Percentiles rank a stretch among this genome's conserved stretches.
Evolutionary conservation across 2,888 invertebrate genomes (phyloP).

Genomic region (Caenorhabditis uteleia): DNA sequence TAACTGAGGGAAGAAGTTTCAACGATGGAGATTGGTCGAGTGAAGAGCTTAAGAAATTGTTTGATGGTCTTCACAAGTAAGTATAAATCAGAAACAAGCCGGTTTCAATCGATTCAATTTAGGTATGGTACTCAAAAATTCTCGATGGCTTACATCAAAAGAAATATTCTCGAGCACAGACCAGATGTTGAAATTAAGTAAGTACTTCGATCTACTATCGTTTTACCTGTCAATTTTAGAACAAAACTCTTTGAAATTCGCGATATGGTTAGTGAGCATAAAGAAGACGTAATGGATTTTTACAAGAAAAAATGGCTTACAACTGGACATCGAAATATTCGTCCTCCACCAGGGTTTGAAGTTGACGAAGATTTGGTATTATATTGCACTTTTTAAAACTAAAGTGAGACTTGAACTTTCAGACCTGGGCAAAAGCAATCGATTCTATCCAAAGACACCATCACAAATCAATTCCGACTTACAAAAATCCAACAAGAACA

Average conservation of each 20-base stretch:
- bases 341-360: conserved; percentile 1
- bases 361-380: conserved; percentile 7
- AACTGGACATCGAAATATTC: conserved; percentile 20
- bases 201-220: background rate
- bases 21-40: conserved; percentile 40
- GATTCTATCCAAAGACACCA: conserved; percentile 7
- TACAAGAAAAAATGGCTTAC: conserved; percentile 22
- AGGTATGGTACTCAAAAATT: conserved; percentile 20
- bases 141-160: conserved; percentile 16
- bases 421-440: conserved; percentile 13
- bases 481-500: conserved; percentile 12
- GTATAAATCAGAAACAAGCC: no score
- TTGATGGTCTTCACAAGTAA: conserved; percentile 27
- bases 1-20: conserved; percentile 22
- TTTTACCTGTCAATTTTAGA: conserved; percentile 12
- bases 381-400: background rate
- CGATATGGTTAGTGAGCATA: conserved; percentile 29
- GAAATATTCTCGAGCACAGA: conserved; percentile 8
- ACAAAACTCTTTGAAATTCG: conserved; percentile 42
- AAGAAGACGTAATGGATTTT: conserved; percentile 13
- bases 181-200: conserved; percentile 27
- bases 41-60: conserved; percentile 21
- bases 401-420: no score
- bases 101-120: background rate
- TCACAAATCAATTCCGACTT: conserved; percentile 10